A percentile compares a stretch with the other conserved stretches of the same genome.
phyloP scores from a whole-genome alignment of 2,797 vertebrate genomes.

The Gobionotothen gibberifrons region DNA sequence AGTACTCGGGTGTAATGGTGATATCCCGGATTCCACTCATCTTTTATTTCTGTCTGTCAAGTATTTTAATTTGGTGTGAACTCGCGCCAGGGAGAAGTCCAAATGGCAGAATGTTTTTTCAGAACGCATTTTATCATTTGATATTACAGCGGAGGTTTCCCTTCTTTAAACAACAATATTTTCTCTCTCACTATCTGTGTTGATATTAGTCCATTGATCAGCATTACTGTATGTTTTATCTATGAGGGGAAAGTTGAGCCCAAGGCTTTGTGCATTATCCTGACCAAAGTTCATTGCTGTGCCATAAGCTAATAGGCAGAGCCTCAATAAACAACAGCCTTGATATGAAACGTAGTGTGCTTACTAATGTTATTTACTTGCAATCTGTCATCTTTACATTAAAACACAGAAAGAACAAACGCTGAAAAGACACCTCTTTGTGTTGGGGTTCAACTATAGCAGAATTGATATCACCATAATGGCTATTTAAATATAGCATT shows the following conservation, averaged over 20 bases:
- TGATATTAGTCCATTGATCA: slow-evolving; percentile 31
- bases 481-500: slow-evolving; percentile 3
- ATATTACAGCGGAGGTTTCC: slow-evolving; percentile 15
- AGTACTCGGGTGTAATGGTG: neutral
- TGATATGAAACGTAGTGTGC: too few relatives aligned
- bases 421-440: slow-evolving; percentile 12
- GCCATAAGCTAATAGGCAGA: slow-evolving; percentile 18
- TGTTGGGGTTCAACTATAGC: neutral
- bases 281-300: slow-evolving; percentile 39
- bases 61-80: slow-evolving; percentile 7
- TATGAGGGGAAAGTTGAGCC: slow-evolving; percentile 32
- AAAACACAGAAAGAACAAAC: neutral
- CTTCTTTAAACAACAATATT: slow-evolving; percentile 4
- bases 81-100: neutral
- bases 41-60: neutral
- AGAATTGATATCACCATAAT: neutral
- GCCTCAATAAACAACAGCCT: slow-evolving; percentile 21
- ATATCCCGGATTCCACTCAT: neutral
- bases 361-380: too few relatives aligned
- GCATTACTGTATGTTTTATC: slow-evolving; percentile 39
- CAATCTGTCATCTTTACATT: neutral
- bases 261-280: slow-evolving; percentile 21
- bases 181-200: slow-evolving; percentile 23
- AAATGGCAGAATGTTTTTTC: slow-evolving; percentile 3
- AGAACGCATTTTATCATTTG: slow-evolving; percentile 29